These are phyloP conservation scores for Anguilla japonica DNA, from an alignment of 2,113 vertebrate genomes.

Conservation along the genomic window DNA sequence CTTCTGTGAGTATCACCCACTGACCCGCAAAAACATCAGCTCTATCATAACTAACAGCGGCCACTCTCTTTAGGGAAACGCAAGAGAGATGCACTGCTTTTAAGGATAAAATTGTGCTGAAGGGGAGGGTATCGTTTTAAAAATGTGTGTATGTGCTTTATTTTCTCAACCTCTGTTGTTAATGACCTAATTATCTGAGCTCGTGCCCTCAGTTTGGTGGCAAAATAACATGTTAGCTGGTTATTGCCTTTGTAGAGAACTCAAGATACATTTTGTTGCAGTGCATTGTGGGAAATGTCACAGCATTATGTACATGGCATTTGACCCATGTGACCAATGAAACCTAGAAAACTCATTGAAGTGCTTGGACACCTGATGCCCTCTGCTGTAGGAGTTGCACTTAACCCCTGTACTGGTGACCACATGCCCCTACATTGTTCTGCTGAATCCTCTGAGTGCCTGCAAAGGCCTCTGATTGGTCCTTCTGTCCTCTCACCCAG, in stretches of 20 bases:
- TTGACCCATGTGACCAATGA: too few relatives aligned
- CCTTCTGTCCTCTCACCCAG: neutral
- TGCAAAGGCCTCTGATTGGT: neutral
- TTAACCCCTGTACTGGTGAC: neutral
- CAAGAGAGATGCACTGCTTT: neutral
- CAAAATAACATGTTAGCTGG: too few relatives aligned
- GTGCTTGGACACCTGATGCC: too few relatives aligned
- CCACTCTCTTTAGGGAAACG: neutral
- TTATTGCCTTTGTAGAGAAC: neutral
- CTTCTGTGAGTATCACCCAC: conserved; percentile 46
- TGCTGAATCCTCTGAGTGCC: neutral
- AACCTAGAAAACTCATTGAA: too few relatives aligned
- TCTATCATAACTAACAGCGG: neutral
- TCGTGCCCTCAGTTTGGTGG: neutral
- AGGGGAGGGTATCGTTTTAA: neutral
- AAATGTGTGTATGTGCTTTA: neutral
- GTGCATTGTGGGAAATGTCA: neutral
- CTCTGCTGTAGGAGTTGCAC: too few relatives aligned
- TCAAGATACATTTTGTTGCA: neutral
- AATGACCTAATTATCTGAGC: neutral
- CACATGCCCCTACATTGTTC: neutral
- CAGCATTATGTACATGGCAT: too few relatives aligned
- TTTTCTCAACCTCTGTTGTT: neutral
- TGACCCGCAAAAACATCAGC: neutral
- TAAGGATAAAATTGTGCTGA: neutral